Percentiles rank a stretch among this genome's conserved stretches.
Conservation (phyloP, 2,888 invertebrate genomes). For the Salpingus planirostris region DNA sequence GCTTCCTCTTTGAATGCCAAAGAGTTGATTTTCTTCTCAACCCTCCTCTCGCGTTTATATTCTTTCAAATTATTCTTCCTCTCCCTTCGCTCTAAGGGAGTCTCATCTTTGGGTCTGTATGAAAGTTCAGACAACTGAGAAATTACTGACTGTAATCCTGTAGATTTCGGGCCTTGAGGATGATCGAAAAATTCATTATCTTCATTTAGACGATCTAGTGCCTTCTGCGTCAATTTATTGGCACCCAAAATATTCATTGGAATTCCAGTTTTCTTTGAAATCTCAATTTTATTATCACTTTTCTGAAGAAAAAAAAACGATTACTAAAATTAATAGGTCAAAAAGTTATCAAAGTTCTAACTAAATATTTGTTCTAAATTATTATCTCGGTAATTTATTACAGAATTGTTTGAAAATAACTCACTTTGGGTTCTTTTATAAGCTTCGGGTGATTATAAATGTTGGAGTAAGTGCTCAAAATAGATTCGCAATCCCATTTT, state of each 20-base stretch:
- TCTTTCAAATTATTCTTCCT: conserved; percentile 72
- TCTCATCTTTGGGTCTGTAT: conserved; percentile 66
- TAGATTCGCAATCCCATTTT: conserved; percentile 88
- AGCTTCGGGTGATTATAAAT: conserved; percentile 87
- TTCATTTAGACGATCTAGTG: conserved; percentile 56
- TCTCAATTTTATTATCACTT: conserved; percentile 54
- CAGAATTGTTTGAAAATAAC: conserved; percentile 7
- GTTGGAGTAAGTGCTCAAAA: conserved; percentile 83
- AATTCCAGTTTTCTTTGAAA: conserved; percentile 65
- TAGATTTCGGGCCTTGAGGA: conserved; percentile 46
- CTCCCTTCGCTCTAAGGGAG: conserved; percentile 63
- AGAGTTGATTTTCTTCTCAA: conserved; percentile 73
- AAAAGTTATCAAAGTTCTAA: too few relatives aligned
- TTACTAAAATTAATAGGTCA: too few relatives aligned
- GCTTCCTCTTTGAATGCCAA: conserved; percentile 80
- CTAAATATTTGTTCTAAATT: too few relatives aligned
- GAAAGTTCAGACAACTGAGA: conserved; percentile 64
- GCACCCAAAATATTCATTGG: conserved; percentile 56
- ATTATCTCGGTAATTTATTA: too few relatives aligned
- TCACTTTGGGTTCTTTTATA: conserved; percentile 64
- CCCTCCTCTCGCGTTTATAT: conserved; percentile 66
- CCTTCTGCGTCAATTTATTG: conserved; percentile 59
- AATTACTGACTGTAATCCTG: conserved; percentile 54
- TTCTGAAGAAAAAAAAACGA: conserved; percentile 21
- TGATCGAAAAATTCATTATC: conserved; percentile 34